Evolutionary conservation across 1,140 invertebrate species (phyloP).

Genomic region (Apis cerana): DNA sequence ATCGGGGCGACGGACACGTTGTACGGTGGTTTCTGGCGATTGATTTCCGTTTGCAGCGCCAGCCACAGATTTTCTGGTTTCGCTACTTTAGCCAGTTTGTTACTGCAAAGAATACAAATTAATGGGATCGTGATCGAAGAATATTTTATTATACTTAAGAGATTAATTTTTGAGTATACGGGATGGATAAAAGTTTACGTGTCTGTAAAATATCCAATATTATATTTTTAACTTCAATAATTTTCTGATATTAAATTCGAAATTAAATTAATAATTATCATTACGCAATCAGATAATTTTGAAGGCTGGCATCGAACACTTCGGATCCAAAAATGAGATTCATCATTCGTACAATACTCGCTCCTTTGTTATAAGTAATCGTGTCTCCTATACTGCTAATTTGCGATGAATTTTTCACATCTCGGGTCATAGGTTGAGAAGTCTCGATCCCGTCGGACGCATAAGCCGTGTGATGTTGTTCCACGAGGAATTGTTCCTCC

Average conservation of each 20-base stretch:
- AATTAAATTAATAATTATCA: not conserved
- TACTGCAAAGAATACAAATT: slow-evolving; percentile 1
- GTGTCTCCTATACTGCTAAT: slow-evolving; percentile 85
- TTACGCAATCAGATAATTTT: slow-evolving; percentile 82
- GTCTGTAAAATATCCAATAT: no score
- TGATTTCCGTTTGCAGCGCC: slow-evolving; percentile 81
- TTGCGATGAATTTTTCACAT: slow-evolving; percentile 77
- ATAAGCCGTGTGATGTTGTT: slow-evolving; percentile 66
- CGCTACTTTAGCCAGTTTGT: slow-evolving; percentile 68
- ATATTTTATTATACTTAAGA: not conserved
- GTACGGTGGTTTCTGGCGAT: slow-evolving; percentile 57
- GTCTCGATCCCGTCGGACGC: slow-evolving; percentile 63
- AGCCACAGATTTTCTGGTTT: slow-evolving; percentile 84
- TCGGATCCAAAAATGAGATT: slow-evolving; percentile 85
- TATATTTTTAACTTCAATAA: no score
- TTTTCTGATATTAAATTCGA: no score
- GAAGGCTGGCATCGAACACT: slow-evolving; percentile 84
- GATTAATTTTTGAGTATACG: not conserved
- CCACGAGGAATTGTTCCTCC: slow-evolving; percentile 80
- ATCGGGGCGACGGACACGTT: slow-evolving; percentile 77
- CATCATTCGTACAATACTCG: slow-evolving; percentile 89
- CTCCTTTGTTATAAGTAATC: slow-evolving; percentile 88
- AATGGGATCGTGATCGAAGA: not conserved
- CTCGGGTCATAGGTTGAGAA: slow-evolving; percentile 69
- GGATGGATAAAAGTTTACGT: not conserved